Percentiles rank a stretch among this genome's conserved stretches.
phyloP scores from a whole-genome alignment of 2,113 vertebrate species.

The Ciconia boyciana region DNA sequence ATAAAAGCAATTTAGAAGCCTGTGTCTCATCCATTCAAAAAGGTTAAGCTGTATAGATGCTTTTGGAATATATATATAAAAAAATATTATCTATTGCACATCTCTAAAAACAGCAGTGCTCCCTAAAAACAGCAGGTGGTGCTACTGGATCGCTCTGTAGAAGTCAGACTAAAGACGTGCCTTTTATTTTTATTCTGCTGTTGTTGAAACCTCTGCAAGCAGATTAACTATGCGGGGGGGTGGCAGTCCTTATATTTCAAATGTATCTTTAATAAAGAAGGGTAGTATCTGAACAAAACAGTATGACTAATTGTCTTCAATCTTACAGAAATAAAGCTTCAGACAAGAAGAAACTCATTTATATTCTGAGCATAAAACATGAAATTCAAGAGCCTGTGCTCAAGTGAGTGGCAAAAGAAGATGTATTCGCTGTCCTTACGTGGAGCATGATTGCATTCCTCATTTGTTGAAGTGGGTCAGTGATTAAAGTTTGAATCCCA shows the following conservation, averaged over 20 bases:
- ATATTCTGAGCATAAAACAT: background rate
- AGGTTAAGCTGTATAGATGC: background rate
- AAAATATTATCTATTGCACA: accelerated
- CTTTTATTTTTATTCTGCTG: background rate
- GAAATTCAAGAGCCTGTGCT: background rate
- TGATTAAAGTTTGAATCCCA: background rate
- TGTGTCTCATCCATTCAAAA: background rate
- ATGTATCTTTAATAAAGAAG: background rate
- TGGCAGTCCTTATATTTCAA: background rate
- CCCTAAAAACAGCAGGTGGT: background rate
- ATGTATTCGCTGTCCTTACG: background rate
- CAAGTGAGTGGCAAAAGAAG: background rate
- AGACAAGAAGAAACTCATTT: background rate
- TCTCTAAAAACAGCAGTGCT: background rate
- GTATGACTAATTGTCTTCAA: background rate
- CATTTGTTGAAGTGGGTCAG: conserved; percentile 31
- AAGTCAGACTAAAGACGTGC: too few species aligned
- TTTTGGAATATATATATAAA: background rate
- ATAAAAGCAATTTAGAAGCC: background rate
- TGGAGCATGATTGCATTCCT: background rate
- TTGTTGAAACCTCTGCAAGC: background rate
- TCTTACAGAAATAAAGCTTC: background rate
- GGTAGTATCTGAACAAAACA: background rate
- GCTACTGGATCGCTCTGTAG: background rate
- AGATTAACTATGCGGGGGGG: background rate